Evolutionary conservation across 1,140 invertebrate species (phyloP).

Genomic region (Caenorhabditis latens): DNA sequence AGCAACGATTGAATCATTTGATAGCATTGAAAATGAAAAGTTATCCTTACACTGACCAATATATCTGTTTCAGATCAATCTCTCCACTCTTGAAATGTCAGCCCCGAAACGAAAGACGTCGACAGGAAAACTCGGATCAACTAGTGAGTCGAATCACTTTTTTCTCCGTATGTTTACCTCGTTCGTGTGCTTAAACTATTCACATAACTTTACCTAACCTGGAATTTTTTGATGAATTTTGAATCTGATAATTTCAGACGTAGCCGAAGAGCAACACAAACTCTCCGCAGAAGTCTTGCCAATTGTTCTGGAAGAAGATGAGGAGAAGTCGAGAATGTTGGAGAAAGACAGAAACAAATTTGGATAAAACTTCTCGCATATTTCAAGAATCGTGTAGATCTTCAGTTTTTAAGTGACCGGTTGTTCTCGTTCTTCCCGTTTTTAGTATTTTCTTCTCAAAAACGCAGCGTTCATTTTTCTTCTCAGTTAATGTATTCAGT

Average conservation of each 20-base stretch:
- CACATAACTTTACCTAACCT: no score
- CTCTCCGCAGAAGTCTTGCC: slow-evolving; percentile 34
- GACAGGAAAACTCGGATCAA: slow-evolving; percentile 14
- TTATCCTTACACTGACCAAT: no score
- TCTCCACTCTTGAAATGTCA: slow-evolving; percentile 35
- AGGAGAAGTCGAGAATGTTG: slow-evolving; percentile 38
- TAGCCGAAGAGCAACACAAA: slow-evolving; percentile 39
- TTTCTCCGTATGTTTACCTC: slow-evolving; percentile 2
- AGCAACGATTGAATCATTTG: no score
- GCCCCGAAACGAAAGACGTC: slow-evolving; percentile 20
- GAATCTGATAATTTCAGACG: neutral
- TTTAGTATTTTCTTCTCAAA: neutral
- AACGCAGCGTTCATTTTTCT: neutral
- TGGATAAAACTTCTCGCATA: neutral
- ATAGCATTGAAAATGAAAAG: no score
- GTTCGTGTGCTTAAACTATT: no score
- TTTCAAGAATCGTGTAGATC: neutral
- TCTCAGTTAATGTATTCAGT: neutral
- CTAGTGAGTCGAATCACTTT: neutral
- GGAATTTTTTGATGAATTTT: no score
- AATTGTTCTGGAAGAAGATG: slow-evolving; percentile 52
- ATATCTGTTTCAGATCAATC: slow-evolving; percentile 1
- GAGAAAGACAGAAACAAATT: slow-evolving; percentile 13
- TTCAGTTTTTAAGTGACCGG: slow-evolving; percentile 33
- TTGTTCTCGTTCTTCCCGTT: neutral